phyloP scores from a whole-genome alignment of 2,797 vertebrate species.

The Gymnodraco acuticeps region DNA sequence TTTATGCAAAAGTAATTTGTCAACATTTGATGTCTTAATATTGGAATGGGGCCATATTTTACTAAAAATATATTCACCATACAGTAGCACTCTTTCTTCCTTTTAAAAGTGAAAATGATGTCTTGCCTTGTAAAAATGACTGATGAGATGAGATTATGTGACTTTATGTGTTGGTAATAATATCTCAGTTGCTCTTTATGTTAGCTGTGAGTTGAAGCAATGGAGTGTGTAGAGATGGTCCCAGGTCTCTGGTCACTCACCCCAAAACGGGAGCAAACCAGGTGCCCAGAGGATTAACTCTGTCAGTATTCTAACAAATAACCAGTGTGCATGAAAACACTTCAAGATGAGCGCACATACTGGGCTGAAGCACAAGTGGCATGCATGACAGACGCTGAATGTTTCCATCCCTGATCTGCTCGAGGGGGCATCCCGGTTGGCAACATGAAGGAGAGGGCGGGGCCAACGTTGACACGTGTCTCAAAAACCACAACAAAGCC shows the following conservation, averaged over 20 bases:
- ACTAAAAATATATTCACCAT: constrained; percentile 28
- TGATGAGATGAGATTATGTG: constrained; percentile 55
- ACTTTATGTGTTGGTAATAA: constrained; percentile 45
- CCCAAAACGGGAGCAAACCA: constrained; percentile 70
- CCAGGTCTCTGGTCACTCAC: constrained; percentile 48
- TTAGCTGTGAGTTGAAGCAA: constrained; percentile 50
- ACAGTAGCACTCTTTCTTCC: background rate
- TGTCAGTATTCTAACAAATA: constrained; percentile 75
- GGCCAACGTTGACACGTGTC: constrained; percentile 72
- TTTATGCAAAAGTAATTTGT: constrained; percentile 39
- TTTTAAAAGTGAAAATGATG: constrained; percentile 51
- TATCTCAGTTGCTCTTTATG: constrained; percentile 40
- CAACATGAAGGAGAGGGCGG: constrained; percentile 47
- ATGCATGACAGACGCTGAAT: constrained; percentile 68
- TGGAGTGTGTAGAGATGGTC: constrained; percentile 50
- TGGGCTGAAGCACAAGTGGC: constrained; percentile 54
- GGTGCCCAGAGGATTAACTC: constrained; percentile 71
- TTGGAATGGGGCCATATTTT: constrained; percentile 49
- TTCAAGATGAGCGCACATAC: constrained; percentile 68
- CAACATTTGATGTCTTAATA: constrained; percentile 62
- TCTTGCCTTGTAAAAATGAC: constrained; percentile 51
- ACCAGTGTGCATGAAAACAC: constrained; percentile 65
- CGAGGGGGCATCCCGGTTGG: constrained; percentile 43
- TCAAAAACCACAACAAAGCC: constrained; percentile 79
- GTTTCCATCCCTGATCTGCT: constrained; percentile 62